Evolutionary conservation across 2,888 invertebrate genomes (phyloP).

Genomic region (Stomorhina lunata): DNA sequence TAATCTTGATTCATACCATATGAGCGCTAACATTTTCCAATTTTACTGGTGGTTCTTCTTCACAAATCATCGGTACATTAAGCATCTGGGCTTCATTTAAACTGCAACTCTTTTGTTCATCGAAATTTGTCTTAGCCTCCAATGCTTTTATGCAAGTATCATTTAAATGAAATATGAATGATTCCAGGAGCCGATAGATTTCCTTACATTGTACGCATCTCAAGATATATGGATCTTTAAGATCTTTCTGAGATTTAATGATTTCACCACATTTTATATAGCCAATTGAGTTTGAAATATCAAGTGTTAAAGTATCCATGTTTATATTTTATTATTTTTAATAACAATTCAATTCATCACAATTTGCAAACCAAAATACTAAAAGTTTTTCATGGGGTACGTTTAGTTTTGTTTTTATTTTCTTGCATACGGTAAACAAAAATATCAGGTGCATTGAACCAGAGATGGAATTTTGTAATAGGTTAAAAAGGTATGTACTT

Average conservation of each 20-base stretch:
- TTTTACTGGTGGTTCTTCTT: constrained; percentile 38
- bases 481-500: too few species aligned
- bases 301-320: constrained; percentile 12
- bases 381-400: neutral
- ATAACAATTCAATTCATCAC: neutral
- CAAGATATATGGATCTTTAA: constrained; percentile 33
- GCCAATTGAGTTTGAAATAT: constrained; percentile 19
- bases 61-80: constrained; percentile 8
- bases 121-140: neutral
- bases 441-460: too few species aligned
- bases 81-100: constrained; percentile 7
- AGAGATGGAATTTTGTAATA: too few species aligned
- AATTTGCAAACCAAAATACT: neutral
- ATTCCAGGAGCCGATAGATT: constrained; percentile 48
- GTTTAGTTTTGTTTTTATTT: constrained; percentile 16
- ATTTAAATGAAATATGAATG: constrained; percentile 48
- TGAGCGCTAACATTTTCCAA: neutral
- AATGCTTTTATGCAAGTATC: constrained; percentile 13
- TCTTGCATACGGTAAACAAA: too few species aligned
- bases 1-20: neutral
- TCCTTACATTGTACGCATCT: constrained; percentile 46
- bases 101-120: neutral
- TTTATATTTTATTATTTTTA: neutral
- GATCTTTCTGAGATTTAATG: constrained; percentile 31
- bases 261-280: constrained; percentile 55